Evolutionary conservation across 2,888 invertebrate genomes (phyloP).

Genomic region (Tryphoninae sp.): DNA sequence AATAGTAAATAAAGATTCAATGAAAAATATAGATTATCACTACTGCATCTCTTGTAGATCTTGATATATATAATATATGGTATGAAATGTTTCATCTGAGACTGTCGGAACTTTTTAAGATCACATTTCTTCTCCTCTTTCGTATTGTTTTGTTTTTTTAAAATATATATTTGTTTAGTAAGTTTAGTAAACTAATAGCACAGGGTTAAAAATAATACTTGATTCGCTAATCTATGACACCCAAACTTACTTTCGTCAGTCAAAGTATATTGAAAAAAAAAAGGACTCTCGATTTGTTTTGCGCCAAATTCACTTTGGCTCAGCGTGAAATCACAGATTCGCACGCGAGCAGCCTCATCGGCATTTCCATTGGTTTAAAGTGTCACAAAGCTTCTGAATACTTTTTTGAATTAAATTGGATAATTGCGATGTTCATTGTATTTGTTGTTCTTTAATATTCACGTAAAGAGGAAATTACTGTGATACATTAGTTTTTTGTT

Average conservation of each 20-base stretch:
- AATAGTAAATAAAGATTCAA: slow-evolving; percentile 50
- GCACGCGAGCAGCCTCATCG: slow-evolving; percentile 48
- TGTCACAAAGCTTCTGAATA: slow-evolving; percentile 54
- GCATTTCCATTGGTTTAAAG: slow-evolving; percentile 45
- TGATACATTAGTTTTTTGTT: slow-evolving; percentile 46
- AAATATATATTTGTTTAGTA: slow-evolving; percentile 36
- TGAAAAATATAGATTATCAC: slow-evolving; percentile 37
- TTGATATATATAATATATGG: slow-evolving; percentile 38
- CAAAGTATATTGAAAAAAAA: slow-evolving; percentile 66
- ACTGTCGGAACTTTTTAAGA: slow-evolving; percentile 58
- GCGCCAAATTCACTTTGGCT: slow-evolving; percentile 43
- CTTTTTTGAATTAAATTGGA: slow-evolving; percentile 50
- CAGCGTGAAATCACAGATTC: slow-evolving; percentile 54
- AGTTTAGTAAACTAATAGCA: slow-evolving; percentile 63
- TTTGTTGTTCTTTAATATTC: slow-evolving; percentile 47
- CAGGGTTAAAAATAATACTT: slow-evolving; percentile 74
- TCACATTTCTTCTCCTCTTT: slow-evolving; percentile 42
- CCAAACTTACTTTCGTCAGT: slow-evolving; percentile 57
- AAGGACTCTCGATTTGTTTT: slow-evolving; percentile 49
- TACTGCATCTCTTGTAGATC: slow-evolving; percentile 34
- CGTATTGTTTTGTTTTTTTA: slow-evolving; percentile 15
- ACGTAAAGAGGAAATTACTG: slow-evolving; percentile 44
- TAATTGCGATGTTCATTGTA: slow-evolving; percentile 24
- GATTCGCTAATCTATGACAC: slow-evolving; percentile 65
- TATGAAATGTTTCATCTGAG: slow-evolving; percentile 67